phyloP scores from a whole-genome alignment of 1,140 invertebrate genomes.

The Reticulitermes speratus region DNA sequence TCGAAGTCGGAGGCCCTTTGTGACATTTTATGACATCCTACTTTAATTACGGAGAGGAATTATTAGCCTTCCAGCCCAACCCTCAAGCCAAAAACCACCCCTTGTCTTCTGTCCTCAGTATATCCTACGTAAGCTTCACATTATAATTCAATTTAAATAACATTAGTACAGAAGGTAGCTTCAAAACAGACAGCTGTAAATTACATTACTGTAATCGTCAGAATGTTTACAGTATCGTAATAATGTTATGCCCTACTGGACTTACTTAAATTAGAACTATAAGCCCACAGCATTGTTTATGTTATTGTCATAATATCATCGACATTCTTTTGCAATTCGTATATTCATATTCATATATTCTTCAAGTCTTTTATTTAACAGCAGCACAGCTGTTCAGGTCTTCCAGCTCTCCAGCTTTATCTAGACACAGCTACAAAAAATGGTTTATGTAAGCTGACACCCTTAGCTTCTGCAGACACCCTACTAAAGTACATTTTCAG shows the following conservation, averaged over 20 bases:
- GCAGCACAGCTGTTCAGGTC: background rate
- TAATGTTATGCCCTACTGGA: background rate
- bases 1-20: too few relatives aligned
- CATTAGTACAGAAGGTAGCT: background rate
- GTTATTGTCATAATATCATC: background rate
- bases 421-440: background rate
- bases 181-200: background rate
- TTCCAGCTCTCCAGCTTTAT: background rate
- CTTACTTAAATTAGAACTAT: background rate
- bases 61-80: too few relatives aligned
- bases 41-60: too few relatives aligned
- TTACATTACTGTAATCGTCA: background rate
- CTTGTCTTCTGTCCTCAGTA: too few relatives aligned
- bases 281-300: background rate
- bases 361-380: background rate
- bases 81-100: too few relatives aligned
- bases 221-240: too few relatives aligned
- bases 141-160: background rate
- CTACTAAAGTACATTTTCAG: background rate
- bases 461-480: conserved; percentile 12
- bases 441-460: background rate
- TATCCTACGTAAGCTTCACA: background rate
- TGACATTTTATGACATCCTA: too few relatives aligned
- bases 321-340: background rate
- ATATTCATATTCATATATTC: background rate